These are phyloP conservation scores for Hypsibius dujardini DNA, from an alignment of 1,140 invertebrate species.

Conservation along the genomic window DNA sequence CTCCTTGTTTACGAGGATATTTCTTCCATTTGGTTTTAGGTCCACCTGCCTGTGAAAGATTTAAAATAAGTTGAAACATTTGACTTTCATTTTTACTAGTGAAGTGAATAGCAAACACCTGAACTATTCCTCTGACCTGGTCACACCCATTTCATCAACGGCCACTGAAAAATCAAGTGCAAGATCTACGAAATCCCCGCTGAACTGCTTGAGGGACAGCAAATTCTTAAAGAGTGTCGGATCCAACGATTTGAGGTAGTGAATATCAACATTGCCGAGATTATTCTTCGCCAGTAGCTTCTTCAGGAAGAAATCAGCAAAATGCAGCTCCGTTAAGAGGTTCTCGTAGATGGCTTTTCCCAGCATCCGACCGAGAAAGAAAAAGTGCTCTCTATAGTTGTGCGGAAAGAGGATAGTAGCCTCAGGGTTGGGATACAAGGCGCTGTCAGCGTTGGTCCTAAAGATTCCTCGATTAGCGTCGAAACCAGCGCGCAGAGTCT, in stretches of 20 bases:
- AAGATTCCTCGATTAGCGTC: slow-evolving; percentile 93
- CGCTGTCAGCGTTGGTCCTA: slow-evolving; percentile 68
- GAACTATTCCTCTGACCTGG: no score
- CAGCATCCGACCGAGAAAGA: slow-evolving; percentile 79
- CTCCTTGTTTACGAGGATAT: slow-evolving; percentile 68
- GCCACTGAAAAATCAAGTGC: slow-evolving; percentile 79
- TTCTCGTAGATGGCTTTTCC: slow-evolving; percentile 93
- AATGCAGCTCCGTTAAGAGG: slow-evolving; percentile 73
- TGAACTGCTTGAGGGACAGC: slow-evolving; percentile 57
- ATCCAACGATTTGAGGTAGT: slow-evolving; percentile 79
- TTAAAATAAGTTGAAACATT: no score
- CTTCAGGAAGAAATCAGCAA: slow-evolving; percentile 77
- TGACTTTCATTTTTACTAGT: no score
- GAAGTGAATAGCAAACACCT: no score
- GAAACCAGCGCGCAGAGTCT: slow-evolving; percentile 79
- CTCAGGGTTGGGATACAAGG: slow-evolving; percentile 84
- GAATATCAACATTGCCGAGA: slow-evolving; percentile 58
- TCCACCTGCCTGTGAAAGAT: slow-evolving; percentile 69
- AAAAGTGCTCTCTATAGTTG: slow-evolving; percentile 52
- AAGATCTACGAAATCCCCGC: slow-evolving; percentile 38
- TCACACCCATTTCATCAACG: slow-evolving; percentile 61
- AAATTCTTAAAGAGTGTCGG: slow-evolving; percentile 46
- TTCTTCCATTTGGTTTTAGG: slow-evolving; percentile 66
- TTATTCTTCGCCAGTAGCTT: slow-evolving; percentile 59
- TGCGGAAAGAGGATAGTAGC: slow-evolving; percentile 27